Evolutionary conservation across 2,888 invertebrate species (phyloP).

Genomic region (Pharmacophagus antenor): DNA sequence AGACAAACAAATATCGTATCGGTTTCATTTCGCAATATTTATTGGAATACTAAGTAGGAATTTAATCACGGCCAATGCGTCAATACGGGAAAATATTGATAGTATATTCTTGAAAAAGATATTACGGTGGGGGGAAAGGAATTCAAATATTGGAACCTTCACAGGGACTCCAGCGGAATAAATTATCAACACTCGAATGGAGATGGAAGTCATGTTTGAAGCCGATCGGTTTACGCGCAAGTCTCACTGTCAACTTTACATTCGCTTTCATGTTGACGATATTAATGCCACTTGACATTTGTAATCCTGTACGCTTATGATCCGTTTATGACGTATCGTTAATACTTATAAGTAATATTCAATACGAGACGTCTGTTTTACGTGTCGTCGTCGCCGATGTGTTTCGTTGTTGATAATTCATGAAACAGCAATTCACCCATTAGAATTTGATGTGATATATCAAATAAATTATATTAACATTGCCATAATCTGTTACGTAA

Average conservation of each 20-base stretch:
- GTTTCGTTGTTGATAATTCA: not conserved
- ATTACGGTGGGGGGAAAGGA: slow-evolving; percentile 25
- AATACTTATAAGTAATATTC: slow-evolving; percentile 4
- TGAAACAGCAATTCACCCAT: too few relatives aligned
- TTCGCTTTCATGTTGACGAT: slow-evolving; percentile 24
- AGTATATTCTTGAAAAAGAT: slow-evolving; percentile 28
- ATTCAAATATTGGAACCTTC: slow-evolving; percentile 28
- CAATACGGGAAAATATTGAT: slow-evolving; percentile 26
- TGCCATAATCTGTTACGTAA: too few relatives aligned
- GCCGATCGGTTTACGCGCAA: slow-evolving; percentile 26
- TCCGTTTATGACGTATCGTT: slow-evolving; percentile 10
- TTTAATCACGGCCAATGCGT: slow-evolving; percentile 19
- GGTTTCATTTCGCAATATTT: slow-evolving; percentile 4
- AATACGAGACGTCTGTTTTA: not conserved
- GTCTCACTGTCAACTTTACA: slow-evolving; percentile 25
- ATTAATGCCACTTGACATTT: slow-evolving; percentile 23
- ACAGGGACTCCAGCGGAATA: slow-evolving; percentile 24
- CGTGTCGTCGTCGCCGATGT: not conserved
- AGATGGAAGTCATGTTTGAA: slow-evolving; percentile 26
- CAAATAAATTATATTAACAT: too few relatives aligned
- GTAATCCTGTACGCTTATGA: slow-evolving; percentile 24
- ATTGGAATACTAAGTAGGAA: slow-evolving; percentile 23
- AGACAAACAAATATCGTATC: slow-evolving; percentile 1
- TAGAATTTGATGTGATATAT: too few relatives aligned
- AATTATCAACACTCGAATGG: slow-evolving; percentile 28